A percentile compares a stretch with the other conserved stretches of the same genome.
Evolutionary conservation across 1,140 invertebrate genomes (phyloP).

Genomic region (Probaryconus sp.): DNA sequence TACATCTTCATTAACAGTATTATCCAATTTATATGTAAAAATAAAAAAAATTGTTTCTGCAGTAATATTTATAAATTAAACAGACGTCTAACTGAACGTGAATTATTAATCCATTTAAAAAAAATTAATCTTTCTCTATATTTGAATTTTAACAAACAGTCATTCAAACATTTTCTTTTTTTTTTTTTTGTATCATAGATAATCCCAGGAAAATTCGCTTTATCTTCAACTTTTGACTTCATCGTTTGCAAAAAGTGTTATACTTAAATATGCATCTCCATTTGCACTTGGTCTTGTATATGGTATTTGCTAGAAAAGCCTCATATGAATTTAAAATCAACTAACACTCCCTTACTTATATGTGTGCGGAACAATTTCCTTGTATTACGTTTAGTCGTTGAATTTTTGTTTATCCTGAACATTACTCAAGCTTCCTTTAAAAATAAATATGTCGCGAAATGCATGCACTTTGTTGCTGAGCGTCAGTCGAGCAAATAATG

Average conservation of each 20-base stretch:
- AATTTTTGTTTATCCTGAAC: constrained; percentile 2
- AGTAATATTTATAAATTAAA: too few relatives aligned
- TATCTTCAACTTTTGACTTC: too few relatives aligned
- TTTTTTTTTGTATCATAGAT: too few relatives aligned
- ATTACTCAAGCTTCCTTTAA: neutral
- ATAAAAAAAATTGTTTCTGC: too few relatives aligned
- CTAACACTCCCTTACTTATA: constrained; percentile 9
- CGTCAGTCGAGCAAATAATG: constrained; percentile 15
- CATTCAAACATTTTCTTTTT: too few relatives aligned
- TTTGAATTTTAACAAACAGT: too few relatives aligned
- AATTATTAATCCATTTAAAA: too few relatives aligned
- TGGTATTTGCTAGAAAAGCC: neutral
- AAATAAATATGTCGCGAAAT: constrained; percentile 19
- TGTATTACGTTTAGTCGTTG: neutral
- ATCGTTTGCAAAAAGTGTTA: constrained; percentile 17
- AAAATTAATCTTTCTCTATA: too few relatives aligned
- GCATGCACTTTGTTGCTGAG: constrained; percentile 11
- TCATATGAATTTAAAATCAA: constrained; percentile 19
- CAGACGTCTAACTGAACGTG: too few relatives aligned
- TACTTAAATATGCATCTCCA: constrained; percentile 30
- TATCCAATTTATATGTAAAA: too few relatives aligned
- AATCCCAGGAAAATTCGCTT: too few relatives aligned
- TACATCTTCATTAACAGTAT: too few relatives aligned
- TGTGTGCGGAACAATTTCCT: constrained; percentile 3
- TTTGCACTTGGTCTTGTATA: constrained; percentile 12